Base-by-base conservation (phyloP, 1,140 invertebrate genomes). In the Drosophila truncata region DNA sequence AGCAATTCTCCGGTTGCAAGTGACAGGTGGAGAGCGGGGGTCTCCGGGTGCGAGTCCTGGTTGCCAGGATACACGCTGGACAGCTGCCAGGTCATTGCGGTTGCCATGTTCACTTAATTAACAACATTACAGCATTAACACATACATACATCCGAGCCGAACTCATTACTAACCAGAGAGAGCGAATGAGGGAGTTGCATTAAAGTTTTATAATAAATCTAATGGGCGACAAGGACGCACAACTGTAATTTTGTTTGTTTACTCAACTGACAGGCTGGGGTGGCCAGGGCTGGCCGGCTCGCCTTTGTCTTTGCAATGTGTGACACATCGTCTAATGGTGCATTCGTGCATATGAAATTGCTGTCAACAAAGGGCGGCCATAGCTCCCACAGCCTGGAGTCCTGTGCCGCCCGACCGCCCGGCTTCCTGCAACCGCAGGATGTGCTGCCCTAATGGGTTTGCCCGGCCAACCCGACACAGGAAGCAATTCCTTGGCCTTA, bases 271-370 rank as follows among this genome's bases (percentile, higher is more conserved):
- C 59, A 44, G 41, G 16, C 27, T 25, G 39, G 61, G 71, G 35
- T 29, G 57, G 18, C 37, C 42, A 27, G 49, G 29, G 9, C 9
- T 16, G 25, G 23, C 29, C 41, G 50, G 10, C 49, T 47, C 39
- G 74, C 67, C 80, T 73, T 74, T 63, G 74, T 63, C 78, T 82
- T 71, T 67, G 44, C 65, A 54, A 54, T 78, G 78, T 61, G 33
- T 82, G 70, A 71, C 79, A 79, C 79, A 61, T 62, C 59, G 47
- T 57, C 62, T 71, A 72, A 54, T 64, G 65, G 76, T 87, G 83
- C 83, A 87, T 71, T 83, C 84, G 84, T 87, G 84, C 84, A 87
- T 87, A 72, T 82, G 81, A 88, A 83, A 87, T 87, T 80, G 80
- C 67, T 83, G 84, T 88, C 77, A 77, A 85, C 74, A 78, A 66